Conservation (phyloP, 1,140 invertebrate genomes). For the Cydia fagiglandana region DNA sequence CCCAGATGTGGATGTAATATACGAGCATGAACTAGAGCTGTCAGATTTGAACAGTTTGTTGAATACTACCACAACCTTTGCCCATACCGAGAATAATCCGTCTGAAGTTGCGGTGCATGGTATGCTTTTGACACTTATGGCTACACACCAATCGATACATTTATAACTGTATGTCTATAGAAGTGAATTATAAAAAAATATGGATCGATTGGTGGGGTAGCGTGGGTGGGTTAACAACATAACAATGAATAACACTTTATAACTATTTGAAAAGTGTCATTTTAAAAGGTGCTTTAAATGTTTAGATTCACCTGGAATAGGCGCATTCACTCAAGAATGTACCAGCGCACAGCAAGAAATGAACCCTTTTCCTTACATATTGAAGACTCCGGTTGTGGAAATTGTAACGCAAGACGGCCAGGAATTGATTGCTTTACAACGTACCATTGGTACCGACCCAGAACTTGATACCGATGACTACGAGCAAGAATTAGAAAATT, state of each 20-base stretch:
- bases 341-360: background rate
- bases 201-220: too few species aligned
- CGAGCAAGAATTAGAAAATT: slow-evolving; percentile 47
- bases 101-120: background rate
- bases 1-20: slow-evolving; percentile 38
- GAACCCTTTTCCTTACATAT: background rate
- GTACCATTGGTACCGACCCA: slow-evolving; percentile 55
- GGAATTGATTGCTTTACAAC: slow-evolving; percentile 57
- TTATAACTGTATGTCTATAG: too few species aligned
- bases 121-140: background rate
- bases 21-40: slow-evolving; percentile 47
- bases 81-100: background rate
- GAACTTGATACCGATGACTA: slow-evolving; percentile 39
- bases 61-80: background rate
- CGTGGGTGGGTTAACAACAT: too few species aligned
- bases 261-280: too few species aligned
- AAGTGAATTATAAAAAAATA: too few species aligned
- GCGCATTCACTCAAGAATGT: slow-evolving; percentile 43
- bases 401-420: slow-evolving; percentile 55
- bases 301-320: slow-evolving; percentile 35
- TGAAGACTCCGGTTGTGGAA: slow-evolving; percentile 47
- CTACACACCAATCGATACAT: too few species aligned
- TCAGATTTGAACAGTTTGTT: slow-evolving; percentile 48
- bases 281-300: background rate
- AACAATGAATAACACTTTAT: too few species aligned